Base-by-base conservation (phyloP, 2,113 vertebrate species). In the Osmerus eperlanus region DNA sequence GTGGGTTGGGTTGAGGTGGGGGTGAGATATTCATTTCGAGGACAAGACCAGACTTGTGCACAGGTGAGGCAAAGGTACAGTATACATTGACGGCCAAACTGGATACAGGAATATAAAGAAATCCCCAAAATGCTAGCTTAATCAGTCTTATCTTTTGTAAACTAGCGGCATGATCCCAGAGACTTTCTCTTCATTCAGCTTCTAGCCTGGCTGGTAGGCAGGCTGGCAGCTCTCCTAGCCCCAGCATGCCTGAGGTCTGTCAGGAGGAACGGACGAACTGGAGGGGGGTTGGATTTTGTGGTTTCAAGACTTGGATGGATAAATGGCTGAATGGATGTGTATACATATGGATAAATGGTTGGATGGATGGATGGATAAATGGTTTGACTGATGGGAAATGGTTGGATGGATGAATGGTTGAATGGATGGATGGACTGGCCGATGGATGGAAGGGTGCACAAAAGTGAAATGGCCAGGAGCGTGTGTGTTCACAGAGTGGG, bases 191-290 rank as follows among this genome's bases (percentile, higher is more conserved):
- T 85, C 80, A 86, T 86, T 78, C 25, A 25, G 21, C 58, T 53
- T 14, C 28, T 60, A 74, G 74, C 1, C 54, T 2, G 68, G 54
- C 18, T 55, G 18, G 15, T 4, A 55, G 54, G 54, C 84, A 79
- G 74, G n/a, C 70, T 65, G 73, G 61, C 78, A 67, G 81, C 85
- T 23, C 81, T 41, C 36, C 36, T 41, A 11, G 85, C 83, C 77
- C 51, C 82, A 72, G 69, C 84, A 79, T 64, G 88, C 79, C 79
- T 80, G 81, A 83, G 81, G 80, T 78, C 76, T 85, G 78, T 80
- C 78, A 84, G 63, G 23, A 52, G 55, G 63, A 60, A 73, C 65
- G 79, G 65, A 78, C 78, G 36, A 66, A 25, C 54, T 29, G 67
- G 61, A 16, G 25, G 28, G 14, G 61, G 21, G 61, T 16, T 23